Percentiles rank a stretch among this genome's conserved stretches.
These are phyloP conservation scores for Crocuta crocuta DNA, from an alignment of 2,113 vertebrate genomes.

Conservation along the genomic window DNA sequence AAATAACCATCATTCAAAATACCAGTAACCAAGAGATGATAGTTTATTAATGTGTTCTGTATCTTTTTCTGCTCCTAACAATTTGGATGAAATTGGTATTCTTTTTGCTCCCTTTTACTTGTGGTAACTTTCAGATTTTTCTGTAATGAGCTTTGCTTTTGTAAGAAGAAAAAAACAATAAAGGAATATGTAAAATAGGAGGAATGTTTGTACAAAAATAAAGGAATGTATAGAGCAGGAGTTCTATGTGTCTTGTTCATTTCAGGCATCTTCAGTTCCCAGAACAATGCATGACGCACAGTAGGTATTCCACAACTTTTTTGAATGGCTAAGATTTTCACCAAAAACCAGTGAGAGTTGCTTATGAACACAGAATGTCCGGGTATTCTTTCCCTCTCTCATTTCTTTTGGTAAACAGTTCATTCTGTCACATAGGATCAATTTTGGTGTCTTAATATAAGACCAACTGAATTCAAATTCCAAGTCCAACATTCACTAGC, in stretches of 20 bases:
- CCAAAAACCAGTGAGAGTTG: not conserved
- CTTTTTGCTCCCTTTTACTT: not conserved
- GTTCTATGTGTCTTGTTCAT: not conserved
- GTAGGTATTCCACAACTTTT: not conserved
- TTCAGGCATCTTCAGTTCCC: not conserved
- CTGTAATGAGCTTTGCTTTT: conserved; percentile 33
- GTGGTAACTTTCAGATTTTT: conserved; percentile 48
- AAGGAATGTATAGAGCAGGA: conserved; percentile 11
- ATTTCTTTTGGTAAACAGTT: conserved; percentile 8
- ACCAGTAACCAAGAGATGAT: conserved; percentile 14
- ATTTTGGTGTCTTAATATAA: conserved; percentile 20
- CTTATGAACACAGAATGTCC: conserved; percentile 3
- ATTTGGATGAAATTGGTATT: conserved; percentile 43
- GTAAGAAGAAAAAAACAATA: conserved; percentile 41
- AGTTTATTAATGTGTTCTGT: conserved; percentile 11
- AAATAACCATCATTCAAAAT: conserved; percentile 19
- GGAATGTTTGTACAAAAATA: not conserved
- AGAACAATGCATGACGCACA: conserved; percentile 2
- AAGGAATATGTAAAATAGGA: conserved; percentile 9
- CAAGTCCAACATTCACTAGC: conserved; percentile 24
- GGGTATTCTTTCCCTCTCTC: not conserved
- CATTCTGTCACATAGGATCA: not conserved
- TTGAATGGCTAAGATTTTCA: not conserved
- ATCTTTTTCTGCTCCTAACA: conserved; percentile 47
- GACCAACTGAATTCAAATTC: not conserved